phyloP scores from a whole-genome alignment of 1,140 invertebrate species.

The Conus ventricosus region DNA sequence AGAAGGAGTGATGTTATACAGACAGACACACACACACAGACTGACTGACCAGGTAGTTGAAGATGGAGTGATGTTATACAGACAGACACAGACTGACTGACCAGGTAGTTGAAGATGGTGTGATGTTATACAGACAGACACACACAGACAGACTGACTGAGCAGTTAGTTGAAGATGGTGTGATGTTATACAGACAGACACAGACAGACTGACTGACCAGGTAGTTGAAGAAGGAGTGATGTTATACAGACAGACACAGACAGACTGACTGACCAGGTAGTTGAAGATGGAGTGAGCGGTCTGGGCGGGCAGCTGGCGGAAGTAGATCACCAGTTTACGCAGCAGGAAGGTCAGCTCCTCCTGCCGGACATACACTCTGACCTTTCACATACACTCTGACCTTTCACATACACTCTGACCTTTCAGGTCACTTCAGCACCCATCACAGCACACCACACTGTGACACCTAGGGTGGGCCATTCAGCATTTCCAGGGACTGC shows the following conservation, averaged over 20 bases:
- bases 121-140: too few relatives aligned
- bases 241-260: too few relatives aligned
- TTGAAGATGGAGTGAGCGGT: conserved; percentile 99
- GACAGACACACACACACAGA: too few relatives aligned
- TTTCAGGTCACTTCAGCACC: background rate
- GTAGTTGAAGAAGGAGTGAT: too few relatives aligned
- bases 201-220: background rate
- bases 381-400: background rate
- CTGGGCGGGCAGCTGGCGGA: conserved; percentile 95
- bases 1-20: too few relatives aligned
- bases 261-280: conserved; percentile 85
- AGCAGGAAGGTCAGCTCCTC: conserved; percentile 95
- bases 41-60: too few relatives aligned
- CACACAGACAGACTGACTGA: conserved; percentile 38
- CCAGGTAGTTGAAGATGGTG: too few relatives aligned
- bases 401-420: background rate
- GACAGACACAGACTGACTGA: background rate
- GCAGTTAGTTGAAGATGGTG: too few relatives aligned
- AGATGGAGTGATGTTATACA: too few relatives aligned
- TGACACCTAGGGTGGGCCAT: background rate
- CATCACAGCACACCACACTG: too few relatives aligned
- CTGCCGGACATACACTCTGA: conserved; percentile 56
- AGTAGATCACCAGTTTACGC: conserved; percentile 93
- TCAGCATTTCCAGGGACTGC: too few relatives aligned
- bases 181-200: background rate